phyloP scores from a whole-genome alignment of 2,888 invertebrate species.

The Agriopis aurantiaria region DNA sequence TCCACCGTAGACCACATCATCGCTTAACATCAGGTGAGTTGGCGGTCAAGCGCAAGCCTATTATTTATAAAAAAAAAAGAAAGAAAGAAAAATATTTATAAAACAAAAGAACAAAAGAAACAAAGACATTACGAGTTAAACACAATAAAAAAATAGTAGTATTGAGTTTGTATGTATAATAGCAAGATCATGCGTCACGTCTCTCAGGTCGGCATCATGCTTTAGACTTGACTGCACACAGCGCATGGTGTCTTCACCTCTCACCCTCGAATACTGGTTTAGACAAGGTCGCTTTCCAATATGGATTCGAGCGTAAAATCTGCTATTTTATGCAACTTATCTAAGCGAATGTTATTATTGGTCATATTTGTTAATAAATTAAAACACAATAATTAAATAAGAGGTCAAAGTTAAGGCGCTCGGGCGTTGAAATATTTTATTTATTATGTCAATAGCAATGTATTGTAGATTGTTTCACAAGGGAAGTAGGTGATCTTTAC shows the following conservation, averaged over 20 bases:
- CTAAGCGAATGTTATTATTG: background rate
- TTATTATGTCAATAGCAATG: too few species aligned
- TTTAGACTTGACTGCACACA: background rate
- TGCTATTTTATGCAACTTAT: background rate
- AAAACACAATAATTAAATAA: background rate
- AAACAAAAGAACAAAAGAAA: too few species aligned
- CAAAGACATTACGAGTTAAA: too few species aligned
- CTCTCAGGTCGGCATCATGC: background rate
- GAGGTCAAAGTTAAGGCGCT: background rate
- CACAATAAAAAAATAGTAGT: too few species aligned
- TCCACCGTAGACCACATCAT: too few species aligned
- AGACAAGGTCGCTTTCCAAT: constrained; percentile 43
- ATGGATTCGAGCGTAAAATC: background rate
- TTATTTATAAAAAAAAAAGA: too few species aligned
- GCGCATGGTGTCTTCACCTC: constrained; percentile 5
- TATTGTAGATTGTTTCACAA: too few species aligned
- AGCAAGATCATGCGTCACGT: background rate
- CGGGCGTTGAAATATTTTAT: background rate
- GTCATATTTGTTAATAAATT: background rate
- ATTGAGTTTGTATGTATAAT: too few species aligned
- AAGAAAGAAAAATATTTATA: too few species aligned
- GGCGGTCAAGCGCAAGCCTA: too few species aligned
- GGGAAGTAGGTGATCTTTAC: too few species aligned
- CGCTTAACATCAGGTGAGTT: too few species aligned
- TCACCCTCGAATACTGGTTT: constrained; percentile 35